phyloP scores from a whole-genome alignment of 2,113 vertebrate species.

The Calidris pugnax region DNA sequence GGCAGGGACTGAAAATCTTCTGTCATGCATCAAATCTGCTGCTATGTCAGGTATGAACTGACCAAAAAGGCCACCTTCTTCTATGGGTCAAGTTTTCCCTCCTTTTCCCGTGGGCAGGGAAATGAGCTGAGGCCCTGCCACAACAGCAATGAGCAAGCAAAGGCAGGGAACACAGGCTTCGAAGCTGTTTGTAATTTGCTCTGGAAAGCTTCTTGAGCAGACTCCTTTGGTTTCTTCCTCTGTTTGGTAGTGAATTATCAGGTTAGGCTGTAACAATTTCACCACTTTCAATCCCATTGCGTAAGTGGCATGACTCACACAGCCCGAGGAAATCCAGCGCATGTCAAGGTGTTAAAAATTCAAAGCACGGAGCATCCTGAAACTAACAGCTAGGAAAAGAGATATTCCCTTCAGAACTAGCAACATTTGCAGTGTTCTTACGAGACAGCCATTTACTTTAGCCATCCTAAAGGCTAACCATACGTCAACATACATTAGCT shows the following conservation, averaged over 20 bases:
- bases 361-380: not conserved
- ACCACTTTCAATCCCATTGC: not conserved
- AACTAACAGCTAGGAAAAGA: not conserved
- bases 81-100: not conserved
- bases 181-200: not conserved
- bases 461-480: not conserved
- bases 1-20: not conserved
- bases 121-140: not conserved
- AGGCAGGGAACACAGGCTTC: accelerated
- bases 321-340: not conserved
- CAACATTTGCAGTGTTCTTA: not conserved
- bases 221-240: not conserved
- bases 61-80: not conserved
- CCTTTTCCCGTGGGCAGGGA: not conserved
- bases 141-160: not conserved
- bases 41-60: not conserved
- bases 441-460: not conserved
- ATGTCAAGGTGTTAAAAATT: not conserved
- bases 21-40: not conserved
- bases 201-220: not conserved
- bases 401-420: not conserved
- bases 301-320: not conserved
- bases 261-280: not conserved
- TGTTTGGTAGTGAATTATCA: not conserved
- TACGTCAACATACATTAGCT: not conserved